phyloP scores from a whole-genome alignment of 1,140 invertebrate genomes.

The Ceratosolen fusciceps region DNA sequence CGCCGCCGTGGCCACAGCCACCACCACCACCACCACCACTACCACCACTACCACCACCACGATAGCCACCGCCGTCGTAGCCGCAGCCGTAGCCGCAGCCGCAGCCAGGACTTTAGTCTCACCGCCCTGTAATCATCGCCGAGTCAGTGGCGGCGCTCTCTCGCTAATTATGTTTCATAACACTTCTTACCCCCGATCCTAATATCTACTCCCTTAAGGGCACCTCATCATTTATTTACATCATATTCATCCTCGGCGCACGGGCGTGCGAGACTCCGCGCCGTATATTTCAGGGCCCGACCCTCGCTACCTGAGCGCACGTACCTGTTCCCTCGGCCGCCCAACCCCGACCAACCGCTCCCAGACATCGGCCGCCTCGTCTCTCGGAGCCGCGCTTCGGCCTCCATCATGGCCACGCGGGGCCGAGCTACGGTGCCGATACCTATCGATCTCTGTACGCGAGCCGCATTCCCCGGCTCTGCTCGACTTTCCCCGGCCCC shows the following conservation, averaged over 20 bases:
- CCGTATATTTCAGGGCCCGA: slow-evolving; percentile 10
- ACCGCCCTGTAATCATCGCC: slow-evolving; percentile 69
- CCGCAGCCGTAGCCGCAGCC: no score
- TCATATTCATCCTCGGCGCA: slow-evolving; percentile 62
- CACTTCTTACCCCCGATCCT: slow-evolving; percentile 66
- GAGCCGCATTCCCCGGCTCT: background rate
- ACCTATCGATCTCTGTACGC: background rate
- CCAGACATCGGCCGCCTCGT: no score
- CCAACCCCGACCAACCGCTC: background rate
- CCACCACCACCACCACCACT: slow-evolving; percentile 58
- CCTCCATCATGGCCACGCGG: no score
- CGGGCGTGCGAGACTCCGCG: background rate
- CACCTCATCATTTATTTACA: slow-evolving; percentile 69
- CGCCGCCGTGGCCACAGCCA: slow-evolving; percentile 57
- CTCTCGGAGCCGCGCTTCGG: no score
- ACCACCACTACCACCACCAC: slow-evolving; percentile 63
- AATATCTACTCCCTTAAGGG: slow-evolving; percentile 64
- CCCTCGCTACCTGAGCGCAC: slow-evolving; percentile 17
- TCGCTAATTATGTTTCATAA: slow-evolving; percentile 70
- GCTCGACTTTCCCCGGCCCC: slow-evolving; percentile 50
- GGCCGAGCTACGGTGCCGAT: background rate
- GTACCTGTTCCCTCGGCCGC: background rate
- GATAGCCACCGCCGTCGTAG: slow-evolving; percentile 69
- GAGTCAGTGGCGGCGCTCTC: slow-evolving; percentile 65
- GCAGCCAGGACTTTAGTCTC: slow-evolving; percentile 59